Percentiles rank a stretch among this genome's conserved stretches.
Conservation (phyloP, 2,113 vertebrate genomes). For the Smithornis capensis region DNA sequence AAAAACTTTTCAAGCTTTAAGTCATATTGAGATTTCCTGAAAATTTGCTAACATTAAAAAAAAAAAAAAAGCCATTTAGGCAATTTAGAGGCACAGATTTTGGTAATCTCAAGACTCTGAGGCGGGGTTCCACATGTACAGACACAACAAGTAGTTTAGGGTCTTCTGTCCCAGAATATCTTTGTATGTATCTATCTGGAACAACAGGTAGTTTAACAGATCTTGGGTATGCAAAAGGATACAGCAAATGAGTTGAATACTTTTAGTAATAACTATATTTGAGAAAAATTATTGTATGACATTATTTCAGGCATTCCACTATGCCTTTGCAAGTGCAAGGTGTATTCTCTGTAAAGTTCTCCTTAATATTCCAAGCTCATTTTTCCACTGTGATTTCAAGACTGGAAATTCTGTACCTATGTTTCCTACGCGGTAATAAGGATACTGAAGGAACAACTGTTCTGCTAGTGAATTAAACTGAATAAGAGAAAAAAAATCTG, state of each 20-base stretch:
- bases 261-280: not conserved
- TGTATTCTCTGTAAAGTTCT: not conserved
- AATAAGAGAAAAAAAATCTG: conserved; percentile 1
- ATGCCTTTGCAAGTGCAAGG: not conserved
- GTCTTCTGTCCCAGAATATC: not conserved
- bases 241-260: not conserved
- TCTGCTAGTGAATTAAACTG: conserved; percentile 10
- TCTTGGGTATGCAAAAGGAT: conserved; percentile 4
- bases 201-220: not conserved
- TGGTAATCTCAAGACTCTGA: not conserved
- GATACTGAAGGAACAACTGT: not conserved
- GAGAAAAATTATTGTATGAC: not conserved
- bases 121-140: not conserved
- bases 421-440: not conserved
- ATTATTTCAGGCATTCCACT: not conserved
- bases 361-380: not conserved
- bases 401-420: not conserved
- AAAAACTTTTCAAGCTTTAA: not conserved
- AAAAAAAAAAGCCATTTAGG: not conserved
- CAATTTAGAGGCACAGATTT: not conserved
- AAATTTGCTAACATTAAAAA: not conserved
- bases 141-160: not conserved
- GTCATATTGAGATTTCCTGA: not conserved
- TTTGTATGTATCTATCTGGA: not conserved
- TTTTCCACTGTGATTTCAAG: not conserved